Conservation (phyloP, 2,113 vertebrate genomes). For the Daubentonia madagascariensis region DNA sequence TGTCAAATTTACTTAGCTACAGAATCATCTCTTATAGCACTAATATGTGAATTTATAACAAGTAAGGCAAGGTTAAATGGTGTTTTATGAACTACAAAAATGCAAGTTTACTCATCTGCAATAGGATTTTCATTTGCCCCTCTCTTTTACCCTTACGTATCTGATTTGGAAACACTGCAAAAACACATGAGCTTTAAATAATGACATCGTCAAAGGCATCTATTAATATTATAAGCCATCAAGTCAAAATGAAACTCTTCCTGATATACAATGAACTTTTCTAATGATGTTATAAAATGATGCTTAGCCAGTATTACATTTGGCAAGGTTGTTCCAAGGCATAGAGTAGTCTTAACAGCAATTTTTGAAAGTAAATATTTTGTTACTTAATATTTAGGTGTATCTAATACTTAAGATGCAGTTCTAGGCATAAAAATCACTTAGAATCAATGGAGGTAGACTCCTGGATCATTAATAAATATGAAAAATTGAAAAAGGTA, state of each 20-base stretch:
- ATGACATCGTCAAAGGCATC: neutral
- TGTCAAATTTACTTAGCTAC: constrained; percentile 5
- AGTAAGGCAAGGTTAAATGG: constrained; percentile 7
- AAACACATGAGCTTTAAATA: neutral
- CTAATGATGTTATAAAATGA: neutral
- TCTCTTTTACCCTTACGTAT: neutral
- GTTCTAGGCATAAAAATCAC: neutral
- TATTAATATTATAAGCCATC: constrained; percentile 4
- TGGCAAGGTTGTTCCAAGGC: neutral
- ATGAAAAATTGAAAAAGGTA: neutral
- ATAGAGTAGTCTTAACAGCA: neutral
- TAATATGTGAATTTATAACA: constrained; percentile 35
- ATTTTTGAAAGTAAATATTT: constrained; percentile 25
- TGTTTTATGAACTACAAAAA: constrained; percentile 25
- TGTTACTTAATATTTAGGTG: constrained; percentile 46
- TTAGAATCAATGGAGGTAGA: neutral
- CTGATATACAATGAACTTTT: neutral
- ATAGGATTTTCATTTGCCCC: neutral
- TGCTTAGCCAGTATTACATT: neutral
- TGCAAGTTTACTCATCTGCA: neutral
- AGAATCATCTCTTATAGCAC: neutral
- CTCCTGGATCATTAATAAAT: neutral
- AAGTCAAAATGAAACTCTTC: constrained; percentile 4
- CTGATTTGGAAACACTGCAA: constrained; percentile 21
- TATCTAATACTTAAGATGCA: neutral